Evolutionary conservation across 2,888 invertebrate species (phyloP).

Genomic region (Agriopis marginaria): DNA sequence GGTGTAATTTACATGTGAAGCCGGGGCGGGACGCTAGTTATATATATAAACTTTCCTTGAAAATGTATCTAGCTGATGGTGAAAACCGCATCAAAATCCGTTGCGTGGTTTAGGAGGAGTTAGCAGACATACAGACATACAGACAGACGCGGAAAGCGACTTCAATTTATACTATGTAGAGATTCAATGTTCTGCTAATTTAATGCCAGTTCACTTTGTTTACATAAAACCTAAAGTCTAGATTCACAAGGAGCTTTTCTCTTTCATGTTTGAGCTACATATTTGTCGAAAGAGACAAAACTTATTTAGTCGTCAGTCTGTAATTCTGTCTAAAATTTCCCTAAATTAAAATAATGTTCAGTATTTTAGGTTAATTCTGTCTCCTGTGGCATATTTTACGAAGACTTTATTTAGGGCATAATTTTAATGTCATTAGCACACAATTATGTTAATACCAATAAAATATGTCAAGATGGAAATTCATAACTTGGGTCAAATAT

Average conservation of each 20-base stretch:
- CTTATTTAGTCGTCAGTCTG: constrained; percentile 2
- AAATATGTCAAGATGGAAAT: background rate
- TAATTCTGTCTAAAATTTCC: background rate
- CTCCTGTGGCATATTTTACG: background rate
- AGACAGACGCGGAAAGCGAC: too few relatives aligned
- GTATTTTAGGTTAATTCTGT: constrained; percentile 1
- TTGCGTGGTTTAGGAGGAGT: too few relatives aligned
- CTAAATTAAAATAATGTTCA: background rate
- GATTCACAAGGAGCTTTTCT: background rate
- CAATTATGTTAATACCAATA: constrained; percentile 23
- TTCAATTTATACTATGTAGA: too few relatives aligned
- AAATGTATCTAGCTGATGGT: too few relatives aligned
- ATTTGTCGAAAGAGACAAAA: background rate
- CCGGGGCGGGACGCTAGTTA: too few relatives aligned
- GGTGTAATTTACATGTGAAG: too few relatives aligned
- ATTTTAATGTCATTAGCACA: constrained; percentile 3
- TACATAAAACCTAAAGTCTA: background rate
- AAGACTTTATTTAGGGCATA: background rate
- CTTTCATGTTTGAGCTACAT: background rate
- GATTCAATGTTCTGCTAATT: background rate
- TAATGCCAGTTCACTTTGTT: background rate
- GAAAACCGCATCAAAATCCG: too few relatives aligned
- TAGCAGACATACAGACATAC: too few relatives aligned
- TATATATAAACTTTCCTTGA: too few relatives aligned
- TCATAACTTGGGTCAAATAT: background rate